phyloP scores from a whole-genome alignment of 2,888 invertebrate species.

The Luperina testacea region DNA sequence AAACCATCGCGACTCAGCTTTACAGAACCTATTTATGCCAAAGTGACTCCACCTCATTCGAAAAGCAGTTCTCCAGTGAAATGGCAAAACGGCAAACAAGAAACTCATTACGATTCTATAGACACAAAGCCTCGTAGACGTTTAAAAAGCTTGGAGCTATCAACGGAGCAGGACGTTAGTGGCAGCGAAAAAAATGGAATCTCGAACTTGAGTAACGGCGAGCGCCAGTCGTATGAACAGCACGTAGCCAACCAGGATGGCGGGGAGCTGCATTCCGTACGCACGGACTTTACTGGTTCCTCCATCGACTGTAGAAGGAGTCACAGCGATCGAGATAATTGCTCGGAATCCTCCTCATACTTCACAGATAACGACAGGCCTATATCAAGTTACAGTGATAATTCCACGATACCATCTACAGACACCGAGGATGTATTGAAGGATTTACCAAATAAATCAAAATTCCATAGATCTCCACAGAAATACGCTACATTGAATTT shows the following conservation, averaged over 20 bases:
- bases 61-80: conserved; percentile 84
- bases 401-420: conserved; percentile 88
- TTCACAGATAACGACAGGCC: conserved; percentile 88
- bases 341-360: conserved; percentile 88
- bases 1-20: conserved; percentile 84
- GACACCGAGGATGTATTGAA: conserved; percentile 88
- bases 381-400: conserved; percentile 88
- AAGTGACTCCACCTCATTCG: conserved; percentile 84
- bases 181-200: conserved; percentile 80
- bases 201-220: conserved; percentile 83
- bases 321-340: conserved; percentile 88
- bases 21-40: conserved; percentile 88
- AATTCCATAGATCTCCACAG: conserved; percentile 88
- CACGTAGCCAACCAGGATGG: conserved; percentile 83
- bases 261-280: conserved; percentile 86
- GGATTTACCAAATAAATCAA: conserved; percentile 86
- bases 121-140: conserved; percentile 87
- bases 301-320: conserved; percentile 86
- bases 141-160: conserved; percentile 84
- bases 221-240: conserved; percentile 82
- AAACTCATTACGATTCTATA: conserved; percentile 88
- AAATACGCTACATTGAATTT: conserved; percentile 88
- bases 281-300: conserved; percentile 84
- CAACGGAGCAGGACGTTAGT: conserved; percentile 78
- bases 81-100: conserved; percentile 77